Percentiles rank a stretch among this genome's conserved stretches.
These are phyloP conservation scores for Anguilla marmorata DNA, from an alignment of 2,797 vertebrate species.

Conservation along the genomic window DNA sequence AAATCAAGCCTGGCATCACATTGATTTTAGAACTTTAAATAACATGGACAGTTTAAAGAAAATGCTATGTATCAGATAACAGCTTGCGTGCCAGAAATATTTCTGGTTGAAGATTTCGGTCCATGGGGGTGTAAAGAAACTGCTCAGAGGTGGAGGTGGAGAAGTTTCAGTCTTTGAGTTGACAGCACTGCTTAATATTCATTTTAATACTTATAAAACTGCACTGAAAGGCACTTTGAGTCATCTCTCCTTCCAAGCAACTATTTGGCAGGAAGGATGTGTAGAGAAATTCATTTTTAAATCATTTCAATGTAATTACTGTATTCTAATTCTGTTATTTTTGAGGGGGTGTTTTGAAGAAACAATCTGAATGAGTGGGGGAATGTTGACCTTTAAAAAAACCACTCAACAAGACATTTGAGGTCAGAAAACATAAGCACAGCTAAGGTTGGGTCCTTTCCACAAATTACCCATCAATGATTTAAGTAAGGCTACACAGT, in stretches of 20 bases:
- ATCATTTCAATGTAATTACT: not conserved
- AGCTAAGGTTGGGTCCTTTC: not conserved
- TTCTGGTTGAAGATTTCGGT: conserved; percentile 9
- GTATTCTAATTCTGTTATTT: not conserved
- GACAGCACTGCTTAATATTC: not conserved
- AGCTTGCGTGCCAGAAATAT: not conserved
- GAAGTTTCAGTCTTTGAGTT: not conserved
- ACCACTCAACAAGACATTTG: not conserved
- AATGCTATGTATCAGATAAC: not conserved
- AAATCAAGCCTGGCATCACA: not conserved
- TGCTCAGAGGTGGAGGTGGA: not conserved
- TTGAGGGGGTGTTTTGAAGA: not conserved
- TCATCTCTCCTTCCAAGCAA: not conserved
- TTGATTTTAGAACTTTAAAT: not conserved
- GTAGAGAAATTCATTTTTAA: not conserved
- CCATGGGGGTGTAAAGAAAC: not conserved
- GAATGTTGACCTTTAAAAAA: not conserved
- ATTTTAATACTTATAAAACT: not conserved
- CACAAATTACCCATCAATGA: not conserved
- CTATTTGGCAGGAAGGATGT: not conserved
- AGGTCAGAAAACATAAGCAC: not conserved
- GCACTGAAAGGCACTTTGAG: not conserved
- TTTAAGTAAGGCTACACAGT: no score
- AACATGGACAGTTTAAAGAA: not conserved
- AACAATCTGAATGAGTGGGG: not conserved